Conservation (phyloP, 2,888 invertebrate species). For the Melanargia galathea region DNA sequence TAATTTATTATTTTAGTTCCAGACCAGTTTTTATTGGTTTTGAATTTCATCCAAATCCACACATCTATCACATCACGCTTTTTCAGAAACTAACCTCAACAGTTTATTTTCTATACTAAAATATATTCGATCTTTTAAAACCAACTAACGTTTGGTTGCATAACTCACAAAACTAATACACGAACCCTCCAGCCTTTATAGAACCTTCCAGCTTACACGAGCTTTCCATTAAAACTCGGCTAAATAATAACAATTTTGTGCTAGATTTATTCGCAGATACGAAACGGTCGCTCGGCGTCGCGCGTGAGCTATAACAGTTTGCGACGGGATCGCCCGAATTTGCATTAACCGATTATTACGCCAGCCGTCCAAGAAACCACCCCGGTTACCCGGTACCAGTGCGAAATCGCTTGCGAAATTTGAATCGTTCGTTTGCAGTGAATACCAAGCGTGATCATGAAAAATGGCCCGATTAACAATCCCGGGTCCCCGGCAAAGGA, state of each 20-base stretch:
- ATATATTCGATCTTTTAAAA: no score
- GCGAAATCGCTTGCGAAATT: conserved; percentile 68
- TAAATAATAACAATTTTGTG: background rate
- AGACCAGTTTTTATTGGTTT: no score
- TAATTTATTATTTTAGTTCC: no score
- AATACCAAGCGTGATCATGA: conserved; percentile 75
- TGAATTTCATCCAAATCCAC: no score
- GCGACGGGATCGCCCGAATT: conserved; percentile 26
- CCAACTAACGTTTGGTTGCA: no score
- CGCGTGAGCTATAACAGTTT: conserved; percentile 30
- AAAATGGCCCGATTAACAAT: conserved; percentile 80
- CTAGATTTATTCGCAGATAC: conserved; percentile 3
- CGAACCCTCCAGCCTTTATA: no score
- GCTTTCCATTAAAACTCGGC: no score
- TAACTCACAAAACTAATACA: no score
- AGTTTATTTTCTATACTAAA: no score
- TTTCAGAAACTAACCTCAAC: no score
- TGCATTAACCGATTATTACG: conserved; percentile 39
- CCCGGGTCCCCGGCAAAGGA: conserved; percentile 67
- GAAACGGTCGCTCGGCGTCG: conserved; percentile 11
- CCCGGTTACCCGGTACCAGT: conserved; percentile 50
- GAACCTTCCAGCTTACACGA: no score
- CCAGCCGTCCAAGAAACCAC: conserved; percentile 37
- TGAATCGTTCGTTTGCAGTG: conserved; percentile 64
- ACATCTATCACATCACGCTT: no score